Conservation (phyloP, 2,888 invertebrate genomes). For the Poecilobothrus nobilitatus region DNA sequence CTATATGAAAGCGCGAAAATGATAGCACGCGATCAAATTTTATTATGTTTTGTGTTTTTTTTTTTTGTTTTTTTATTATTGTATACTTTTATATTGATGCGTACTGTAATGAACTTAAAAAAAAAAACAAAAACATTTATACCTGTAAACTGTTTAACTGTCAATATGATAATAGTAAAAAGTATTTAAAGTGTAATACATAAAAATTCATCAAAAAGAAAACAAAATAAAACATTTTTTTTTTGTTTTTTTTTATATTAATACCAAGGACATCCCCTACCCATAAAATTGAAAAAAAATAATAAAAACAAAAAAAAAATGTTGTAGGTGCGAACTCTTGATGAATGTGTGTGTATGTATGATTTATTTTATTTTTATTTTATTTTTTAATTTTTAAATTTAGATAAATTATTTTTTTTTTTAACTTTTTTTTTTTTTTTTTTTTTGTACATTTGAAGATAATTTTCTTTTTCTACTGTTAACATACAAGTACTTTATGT, state of each 20-base stretch:
- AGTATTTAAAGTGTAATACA: background rate
- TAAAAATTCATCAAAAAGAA: background rate
- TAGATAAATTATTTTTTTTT: background rate
- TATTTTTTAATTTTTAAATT: background rate
- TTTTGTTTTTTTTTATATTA: background rate
- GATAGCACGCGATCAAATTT: no score
- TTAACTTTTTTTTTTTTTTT: background rate
- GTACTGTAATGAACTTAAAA: no score
- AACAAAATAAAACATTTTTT: no score
- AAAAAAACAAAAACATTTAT: no score
- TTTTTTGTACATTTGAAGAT: background rate
- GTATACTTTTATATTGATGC: no score
- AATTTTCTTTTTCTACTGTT: background rate
- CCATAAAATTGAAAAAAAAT: background rate
- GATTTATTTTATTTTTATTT: background rate
- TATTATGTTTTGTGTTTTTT: no score
- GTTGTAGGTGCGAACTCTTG: background rate
- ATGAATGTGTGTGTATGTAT: background rate
- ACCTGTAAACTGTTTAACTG: no score
- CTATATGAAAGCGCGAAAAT: no score
- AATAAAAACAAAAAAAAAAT: background rate
- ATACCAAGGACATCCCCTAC: slow-evolving; percentile 12
- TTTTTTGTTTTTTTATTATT: no score
- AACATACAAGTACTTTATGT: background rate
- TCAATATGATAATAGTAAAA: no score